A percentile compares a stretch with the other conserved stretches of the same genome.
These are phyloP conservation scores for Mactromeris polynyma DNA, from an alignment of 2,888 invertebrate genomes.

Conservation along the genomic window DNA sequence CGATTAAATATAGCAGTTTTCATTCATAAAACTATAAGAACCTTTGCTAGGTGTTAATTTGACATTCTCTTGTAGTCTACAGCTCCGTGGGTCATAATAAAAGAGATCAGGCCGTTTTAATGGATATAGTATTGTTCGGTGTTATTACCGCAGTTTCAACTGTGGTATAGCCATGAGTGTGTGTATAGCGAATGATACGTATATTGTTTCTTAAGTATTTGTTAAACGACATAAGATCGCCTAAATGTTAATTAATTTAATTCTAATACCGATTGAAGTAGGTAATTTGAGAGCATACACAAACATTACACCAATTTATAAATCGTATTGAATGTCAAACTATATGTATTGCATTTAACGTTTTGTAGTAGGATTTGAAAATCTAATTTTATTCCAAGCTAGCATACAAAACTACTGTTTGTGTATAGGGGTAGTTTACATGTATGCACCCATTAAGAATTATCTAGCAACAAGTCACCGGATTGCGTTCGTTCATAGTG, in stretches of 20 bases:
- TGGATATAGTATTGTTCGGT: too few relatives aligned
- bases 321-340: neutral
- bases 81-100: neutral
- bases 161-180: neutral
- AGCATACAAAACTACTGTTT: too few relatives aligned
- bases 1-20: neutral
- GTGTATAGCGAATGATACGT: neutral
- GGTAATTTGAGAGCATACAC: neutral
- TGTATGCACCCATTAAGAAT: too few relatives aligned
- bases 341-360: too few relatives aligned
- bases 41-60: neutral
- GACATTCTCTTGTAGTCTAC: neutral
- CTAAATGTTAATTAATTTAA: neutral
- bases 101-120: too few relatives aligned
- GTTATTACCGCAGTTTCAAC: neutral
- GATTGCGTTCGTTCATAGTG: too few relatives aligned
- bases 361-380: too few relatives aligned
- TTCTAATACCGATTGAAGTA: neutral
- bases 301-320: neutral
- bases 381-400: too few relatives aligned
- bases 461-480: too few relatives aligned
- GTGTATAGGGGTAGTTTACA: too few relatives aligned
- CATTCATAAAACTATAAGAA: neutral
- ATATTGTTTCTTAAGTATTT: constrained; percentile 1
- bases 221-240: neutral